Evolutionary conservation across 2,888 invertebrate species (phyloP), one percentile per base, ranked within the genome.

Genomic region (Dioctria rufipes): DNA sequence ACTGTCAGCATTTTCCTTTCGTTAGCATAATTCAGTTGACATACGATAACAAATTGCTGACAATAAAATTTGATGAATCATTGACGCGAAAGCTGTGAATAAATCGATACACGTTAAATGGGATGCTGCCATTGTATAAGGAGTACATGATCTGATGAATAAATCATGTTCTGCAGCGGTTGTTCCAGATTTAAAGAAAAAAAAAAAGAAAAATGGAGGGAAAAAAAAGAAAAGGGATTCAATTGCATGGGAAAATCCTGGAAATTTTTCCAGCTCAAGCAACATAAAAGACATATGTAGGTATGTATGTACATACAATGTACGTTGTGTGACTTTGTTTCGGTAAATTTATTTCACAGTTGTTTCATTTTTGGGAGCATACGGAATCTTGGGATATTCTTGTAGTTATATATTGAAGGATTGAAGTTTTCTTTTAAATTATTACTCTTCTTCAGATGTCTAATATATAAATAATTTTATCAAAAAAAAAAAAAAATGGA

Each of bases 1-100:
- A 61, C 43, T 39, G 73, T 80, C 80, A 75, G 80, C 71, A 71
- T 80, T 75, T 75, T 75, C 75, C 61, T 60, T 61, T 75, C 60
- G 60, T 80, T 81, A 78, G 69, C 78, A 78, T 78, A 81, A 81
- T 81, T 81, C 67, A 69, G 67, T 78, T 81, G 81, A 78, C 81
- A 81, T 81, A 78, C 63, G 81, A 63, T 81, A 81, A 81, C 81
- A 81, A 78, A 81, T 81, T 81, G 81, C 78, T 81, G 81, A 81
- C 78, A 81, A 43, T 63, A 81, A 78, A 69, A 60, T 78, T 81
- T 78, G 69, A 77, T 78, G 78, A 78, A 81, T 78, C 77, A 81
- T 81, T 81, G 81, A 81, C 81, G 78, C 78, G 81, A 63, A 39
- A 66, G 75, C 39, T 46, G 75, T 43, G 61, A 75, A 13, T 54